Evolutionary conservation across 30 jellyfish, hydroid and myxozoan species (phyloP).

Genomic region (Morbakka virulenta): DNA sequence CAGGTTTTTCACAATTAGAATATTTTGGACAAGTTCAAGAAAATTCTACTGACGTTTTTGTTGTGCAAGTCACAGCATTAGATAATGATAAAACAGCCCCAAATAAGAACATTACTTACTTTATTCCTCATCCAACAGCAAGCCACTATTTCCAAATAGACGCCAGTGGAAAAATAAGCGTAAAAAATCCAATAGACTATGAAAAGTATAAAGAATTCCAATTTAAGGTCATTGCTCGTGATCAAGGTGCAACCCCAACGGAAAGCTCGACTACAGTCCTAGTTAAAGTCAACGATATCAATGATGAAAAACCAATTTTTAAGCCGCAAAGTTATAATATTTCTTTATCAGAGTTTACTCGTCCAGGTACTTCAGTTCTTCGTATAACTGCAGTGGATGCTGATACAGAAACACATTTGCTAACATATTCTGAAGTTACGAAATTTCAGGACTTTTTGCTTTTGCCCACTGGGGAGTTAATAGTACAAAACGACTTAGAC

Average conservation of each 20-base stretch:
- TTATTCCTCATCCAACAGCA: slow-evolving; percentile 66
- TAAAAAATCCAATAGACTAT: slow-evolving; percentile 48
- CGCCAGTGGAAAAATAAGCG: slow-evolving; percentile 56
- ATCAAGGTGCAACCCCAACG: slow-evolving; percentile 63
- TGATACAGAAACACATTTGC: slow-evolving; percentile 17
- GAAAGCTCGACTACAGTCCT: slow-evolving; percentile 51
- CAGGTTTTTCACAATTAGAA: slow-evolving; percentile 57
- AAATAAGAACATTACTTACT: slow-evolving; percentile 39
- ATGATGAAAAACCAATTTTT: slow-evolving; percentile 71
- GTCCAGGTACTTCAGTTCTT: slow-evolving; percentile 39
- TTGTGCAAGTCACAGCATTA: slow-evolving; percentile 53
- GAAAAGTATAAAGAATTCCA: slow-evolving; percentile 47
- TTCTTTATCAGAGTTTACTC: slow-evolving; percentile 39
- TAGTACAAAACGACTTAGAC: slow-evolving; percentile 42
- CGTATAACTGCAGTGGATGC: slow-evolving; percentile 34
- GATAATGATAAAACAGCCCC: slow-evolving; percentile 69
- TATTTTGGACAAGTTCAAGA: slow-evolving; percentile 56
- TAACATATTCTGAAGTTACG: neutral
- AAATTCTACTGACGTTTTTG: slow-evolving; percentile 17
- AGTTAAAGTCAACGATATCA: slow-evolving; percentile 42
- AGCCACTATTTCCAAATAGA: slow-evolving; percentile 43
- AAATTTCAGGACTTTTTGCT: no score
- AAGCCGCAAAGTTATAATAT: slow-evolving; percentile 24
- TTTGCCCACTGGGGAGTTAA: slow-evolving; percentile 53
- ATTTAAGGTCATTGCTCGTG: slow-evolving; percentile 78